Evolutionary conservation across 2,113 vertebrate genomes (phyloP).

Genomic region (Montifringilla adamsi): DNA sequence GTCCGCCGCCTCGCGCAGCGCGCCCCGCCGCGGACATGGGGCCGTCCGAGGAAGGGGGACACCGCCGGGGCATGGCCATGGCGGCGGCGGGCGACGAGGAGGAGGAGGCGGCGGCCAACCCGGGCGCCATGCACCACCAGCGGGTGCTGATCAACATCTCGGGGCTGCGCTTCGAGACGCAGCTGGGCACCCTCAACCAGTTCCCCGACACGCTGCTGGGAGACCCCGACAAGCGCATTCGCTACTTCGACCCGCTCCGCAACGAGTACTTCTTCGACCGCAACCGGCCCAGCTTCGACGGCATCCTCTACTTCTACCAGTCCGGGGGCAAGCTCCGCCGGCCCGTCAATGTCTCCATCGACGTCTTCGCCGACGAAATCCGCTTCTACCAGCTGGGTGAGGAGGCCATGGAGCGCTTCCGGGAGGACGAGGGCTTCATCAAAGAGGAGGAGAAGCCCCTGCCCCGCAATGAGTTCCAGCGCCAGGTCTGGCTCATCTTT

Average conservation of each 20-base stretch:
- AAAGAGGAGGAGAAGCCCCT: constrained; percentile 91
- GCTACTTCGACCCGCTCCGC: constrained; percentile 93
- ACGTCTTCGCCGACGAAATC: constrained; percentile 93
- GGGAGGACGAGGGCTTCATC: constrained; percentile 93
- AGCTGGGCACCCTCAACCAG: constrained; percentile 92
- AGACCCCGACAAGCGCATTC: constrained; percentile 89
- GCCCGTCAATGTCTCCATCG: constrained; percentile 92
- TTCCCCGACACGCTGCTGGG: constrained; percentile 93
- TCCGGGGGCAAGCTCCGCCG: constrained; percentile 90
- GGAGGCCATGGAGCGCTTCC: constrained; percentile 90
- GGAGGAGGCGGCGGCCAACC: constrained; percentile 53
- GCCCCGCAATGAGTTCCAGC: constrained; percentile 88
- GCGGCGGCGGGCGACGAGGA: constrained; percentile 28
- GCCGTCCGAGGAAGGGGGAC: constrained; percentile 24
- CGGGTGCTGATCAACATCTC: constrained; percentile 94
- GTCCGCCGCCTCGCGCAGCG: background rate
- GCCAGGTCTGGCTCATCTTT: constrained; percentile 97
- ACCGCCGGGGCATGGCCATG: constrained; percentile 37
- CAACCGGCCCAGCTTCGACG: constrained; percentile 94
- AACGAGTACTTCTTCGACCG: constrained; percentile 99
- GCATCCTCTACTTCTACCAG: constrained; percentile 95
- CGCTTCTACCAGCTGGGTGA: constrained; percentile 94
- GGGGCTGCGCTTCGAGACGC: constrained; percentile 91
- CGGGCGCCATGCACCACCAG: constrained; percentile 84
- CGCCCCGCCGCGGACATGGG: constrained; percentile 3